Evolutionary conservation across 2,113 vertebrate genomes (phyloP), one percentile per base, ranked within the genome.

Genomic region (Sinosuthora webbiana): DNA sequence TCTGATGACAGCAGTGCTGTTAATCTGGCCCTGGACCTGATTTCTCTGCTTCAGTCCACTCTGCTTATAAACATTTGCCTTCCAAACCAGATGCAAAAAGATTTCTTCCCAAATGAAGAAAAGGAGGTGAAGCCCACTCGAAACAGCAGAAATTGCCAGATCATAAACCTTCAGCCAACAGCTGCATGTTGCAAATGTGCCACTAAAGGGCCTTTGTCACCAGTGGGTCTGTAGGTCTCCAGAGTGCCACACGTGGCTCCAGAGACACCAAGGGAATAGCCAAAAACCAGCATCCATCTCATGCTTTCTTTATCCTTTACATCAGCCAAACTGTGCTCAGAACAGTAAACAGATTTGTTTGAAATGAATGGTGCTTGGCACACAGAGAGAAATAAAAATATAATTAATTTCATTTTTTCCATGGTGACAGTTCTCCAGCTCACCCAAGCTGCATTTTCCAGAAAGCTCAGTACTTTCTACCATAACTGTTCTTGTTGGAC

Each of bases 381-480:
- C 37, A 83, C 11, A 86, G 44, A 93, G 23, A 90, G 30, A 90
- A 93, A 93, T 70, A 64, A 90, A 96, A 85, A 92, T 60, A 67
- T 9, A 53, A 59, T 68, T 44, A 39, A 86, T 88, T 92, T 84
- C 24, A 24, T 81, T 95, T 95, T 95, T 97, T 87, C 92, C 91
- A 94, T 35, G 50, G 59, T 85, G 69, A 92, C 60, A 77, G 50
- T 52, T 92, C 85, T 94, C 47, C 84, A 90, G 82, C 67, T 95
- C 69, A 89, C 77, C 56, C 91, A 96, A 81, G 78, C 2, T 86
- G 71, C 71, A 57, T 57, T 67, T 94, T 92, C 69, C 20, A 27
- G 81, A 93, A 91, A 86, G 78, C 57, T 65, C 71, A 89, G 45
- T 71, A 53, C 30, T 95, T 90, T 49, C 37, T 31, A 88, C 64